Evolutionary conservation across 2,797 vertebrate genomes (phyloP).

Genomic region (Yasuhikotakia modesta): DNA sequence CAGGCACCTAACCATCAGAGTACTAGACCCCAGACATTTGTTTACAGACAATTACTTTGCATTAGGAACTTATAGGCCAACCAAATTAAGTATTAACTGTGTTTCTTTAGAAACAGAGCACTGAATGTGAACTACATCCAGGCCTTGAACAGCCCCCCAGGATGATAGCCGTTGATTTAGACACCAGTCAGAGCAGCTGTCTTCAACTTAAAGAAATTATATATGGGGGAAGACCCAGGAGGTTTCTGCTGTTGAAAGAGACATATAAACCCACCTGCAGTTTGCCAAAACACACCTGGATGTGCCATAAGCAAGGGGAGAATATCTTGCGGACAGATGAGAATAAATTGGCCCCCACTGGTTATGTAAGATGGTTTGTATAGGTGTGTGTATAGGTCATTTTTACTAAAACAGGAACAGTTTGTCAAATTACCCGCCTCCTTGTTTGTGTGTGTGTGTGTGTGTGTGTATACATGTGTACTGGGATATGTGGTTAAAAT

Average conservation of each 20-base stretch:
- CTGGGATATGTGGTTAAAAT: no score
- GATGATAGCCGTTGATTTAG: constrained; percentile 2
- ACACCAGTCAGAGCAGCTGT: constrained; percentile 2
- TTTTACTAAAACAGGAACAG: no score
- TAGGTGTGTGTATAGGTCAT: constrained; percentile 9
- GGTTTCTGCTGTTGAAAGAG: background rate
- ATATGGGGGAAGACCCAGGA: background rate
- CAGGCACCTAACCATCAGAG: background rate
- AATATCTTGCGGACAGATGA: background rate
- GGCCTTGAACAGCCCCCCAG: background rate
- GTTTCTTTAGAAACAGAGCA: background rate
- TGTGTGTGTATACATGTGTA: no score
- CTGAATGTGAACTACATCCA: background rate
- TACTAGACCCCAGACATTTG: background rate
- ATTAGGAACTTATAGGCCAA: background rate
- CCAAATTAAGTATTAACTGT: background rate
- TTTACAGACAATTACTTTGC: background rate
- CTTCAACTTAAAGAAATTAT: background rate
- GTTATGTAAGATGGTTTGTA: background rate
- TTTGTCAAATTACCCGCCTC: background rate
- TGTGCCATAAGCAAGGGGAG: background rate
- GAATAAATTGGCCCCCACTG: background rate
- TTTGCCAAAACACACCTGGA: background rate
- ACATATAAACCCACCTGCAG: background rate
- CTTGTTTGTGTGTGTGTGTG: background rate